phyloP scores from a whole-genome alignment of 2,797 vertebrate genomes.

The Pteronotus mesoamericanus region DNA sequence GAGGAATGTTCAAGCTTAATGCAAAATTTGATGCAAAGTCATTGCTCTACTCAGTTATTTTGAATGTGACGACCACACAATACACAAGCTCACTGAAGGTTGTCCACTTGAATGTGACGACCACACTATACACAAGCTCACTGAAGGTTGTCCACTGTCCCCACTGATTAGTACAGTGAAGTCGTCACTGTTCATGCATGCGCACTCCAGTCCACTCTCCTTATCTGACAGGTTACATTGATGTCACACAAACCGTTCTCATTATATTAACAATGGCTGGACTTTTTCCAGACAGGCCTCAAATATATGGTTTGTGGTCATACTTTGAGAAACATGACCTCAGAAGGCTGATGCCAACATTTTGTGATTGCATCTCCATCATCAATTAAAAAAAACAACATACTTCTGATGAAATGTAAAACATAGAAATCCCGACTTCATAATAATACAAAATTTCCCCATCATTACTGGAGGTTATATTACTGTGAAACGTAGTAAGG shows the following conservation, averaged over 20 bases:
- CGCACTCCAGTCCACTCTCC: background rate
- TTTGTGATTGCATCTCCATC: background rate
- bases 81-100: background rate
- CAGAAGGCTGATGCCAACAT: background rate
- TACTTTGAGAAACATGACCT: background rate
- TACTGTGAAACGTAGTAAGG: background rate
- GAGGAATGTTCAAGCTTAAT: background rate
- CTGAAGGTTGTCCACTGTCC: background rate
- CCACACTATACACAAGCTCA: background rate
- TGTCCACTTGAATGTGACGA: fast-evolving
- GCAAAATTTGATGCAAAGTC: background rate
- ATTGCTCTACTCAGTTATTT: background rate
- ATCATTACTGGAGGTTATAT: background rate
- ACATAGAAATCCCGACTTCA: background rate
- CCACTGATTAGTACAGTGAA: background rate
- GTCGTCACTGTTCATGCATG: background rate
- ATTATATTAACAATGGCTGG: background rate
- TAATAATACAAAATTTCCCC: background rate
- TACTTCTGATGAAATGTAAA: background rate
- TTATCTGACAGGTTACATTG: background rate
- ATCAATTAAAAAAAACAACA: background rate
- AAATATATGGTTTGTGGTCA: background rate
- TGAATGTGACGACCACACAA: background rate
- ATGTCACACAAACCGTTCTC: background rate
- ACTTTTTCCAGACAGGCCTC: background rate